Evolutionary conservation across 2,888 invertebrate genomes (phyloP).

Genomic region (Amphipyra tragopoginis): DNA sequence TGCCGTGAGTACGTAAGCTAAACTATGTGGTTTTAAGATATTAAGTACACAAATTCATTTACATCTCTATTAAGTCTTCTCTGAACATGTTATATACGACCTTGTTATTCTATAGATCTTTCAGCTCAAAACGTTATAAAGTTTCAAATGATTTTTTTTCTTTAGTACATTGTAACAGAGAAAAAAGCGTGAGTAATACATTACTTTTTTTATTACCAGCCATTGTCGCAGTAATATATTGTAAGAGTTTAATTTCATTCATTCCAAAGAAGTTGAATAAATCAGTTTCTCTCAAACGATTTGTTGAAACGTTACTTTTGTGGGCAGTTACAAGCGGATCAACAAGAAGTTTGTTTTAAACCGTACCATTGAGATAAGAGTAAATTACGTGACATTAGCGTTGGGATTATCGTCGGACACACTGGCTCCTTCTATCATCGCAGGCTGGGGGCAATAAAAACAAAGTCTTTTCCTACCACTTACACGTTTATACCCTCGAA

Average conservation of each 20-base stretch:
- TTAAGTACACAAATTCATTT: too few relatives aligned
- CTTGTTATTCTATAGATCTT: neutral
- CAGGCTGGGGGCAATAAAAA: slow-evolving; percentile 60
- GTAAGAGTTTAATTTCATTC: slow-evolving; percentile 37
- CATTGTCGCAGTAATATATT: slow-evolving; percentile 39
- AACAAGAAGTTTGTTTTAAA: slow-evolving; percentile 36
- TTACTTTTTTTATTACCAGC: slow-evolving; percentile 30
- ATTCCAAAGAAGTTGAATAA: slow-evolving; percentile 12
- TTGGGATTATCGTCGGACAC: slow-evolving; percentile 43
- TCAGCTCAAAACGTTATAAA: neutral
- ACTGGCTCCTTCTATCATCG: slow-evolving; percentile 52
- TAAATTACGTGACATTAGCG: slow-evolving; percentile 39
- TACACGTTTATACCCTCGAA: slow-evolving; percentile 69
- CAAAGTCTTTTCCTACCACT: slow-evolving; percentile 66
- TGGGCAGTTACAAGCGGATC: slow-evolving; percentile 8
- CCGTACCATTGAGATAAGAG: slow-evolving; percentile 27
- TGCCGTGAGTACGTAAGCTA: too few relatives aligned
- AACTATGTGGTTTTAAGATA: too few relatives aligned
- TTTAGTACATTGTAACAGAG: slow-evolving; percentile 11
- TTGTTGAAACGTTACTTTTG: neutral
- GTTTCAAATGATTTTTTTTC: slow-evolving; percentile 10
- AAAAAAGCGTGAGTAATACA: slow-evolving; percentile 14
- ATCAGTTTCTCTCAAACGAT: slow-evolving; percentile 17
- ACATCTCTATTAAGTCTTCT: too few relatives aligned
- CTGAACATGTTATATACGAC: neutral